Evolutionary conservation across 2,888 invertebrate genomes (phyloP), one percentile per base, ranked within the genome.

Genomic region (Halocaridina rubra): DNA sequence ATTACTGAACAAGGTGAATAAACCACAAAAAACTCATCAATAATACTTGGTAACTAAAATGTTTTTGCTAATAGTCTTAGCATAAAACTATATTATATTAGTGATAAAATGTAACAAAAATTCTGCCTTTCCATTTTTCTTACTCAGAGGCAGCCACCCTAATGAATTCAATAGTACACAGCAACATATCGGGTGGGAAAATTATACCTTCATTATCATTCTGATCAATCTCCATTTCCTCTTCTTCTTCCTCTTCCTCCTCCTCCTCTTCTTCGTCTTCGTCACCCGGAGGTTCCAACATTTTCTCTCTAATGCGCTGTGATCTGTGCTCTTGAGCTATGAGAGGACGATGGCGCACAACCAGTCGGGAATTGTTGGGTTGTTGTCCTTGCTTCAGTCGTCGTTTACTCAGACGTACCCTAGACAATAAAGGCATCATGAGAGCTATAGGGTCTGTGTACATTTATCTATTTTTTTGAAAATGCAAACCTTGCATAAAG

Each of bases 391-490:
- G 92, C 89, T 95, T 95, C 72, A 97, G 96, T 76, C 98, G 93
- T 16, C 98, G 93, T 91, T 98, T 98, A 89, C 96, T 98, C 84
- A 98, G 92, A 3, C 98, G 94, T 84, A 98, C 98, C 80, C 98
- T 95, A 89, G 8, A n/a, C n/a, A n/a, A n/a, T n/a, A n/a, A n/a
- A n/a, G n/a, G n/a, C n/a, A n/a, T n/a, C n/a, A n/a, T n/a, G n/a
- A n/a, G n/a, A n/a, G n/a, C n/a, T n/a, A n/a, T n/a, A n/a, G n/a
- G n/a, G n/a, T n/a, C n/a, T n/a, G n/a, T n/a, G n/a, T n/a, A n/a
- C n/a, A n/a, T n/a, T n/a, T n/a, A n/a, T n/a, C n/a, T n/a, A n/a
- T n/a, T n/a, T n/a, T n/a, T n/a, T n/a, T n/a, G n/a, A n/a, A n/a
- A n/a, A n/a, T n/a, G n/a, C n/a, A n/a, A n/a, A n/a, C n/a, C n/a